phyloP scores from a whole-genome alignment of 2,888 invertebrate species.

The Platerodrilus igneus region DNA sequence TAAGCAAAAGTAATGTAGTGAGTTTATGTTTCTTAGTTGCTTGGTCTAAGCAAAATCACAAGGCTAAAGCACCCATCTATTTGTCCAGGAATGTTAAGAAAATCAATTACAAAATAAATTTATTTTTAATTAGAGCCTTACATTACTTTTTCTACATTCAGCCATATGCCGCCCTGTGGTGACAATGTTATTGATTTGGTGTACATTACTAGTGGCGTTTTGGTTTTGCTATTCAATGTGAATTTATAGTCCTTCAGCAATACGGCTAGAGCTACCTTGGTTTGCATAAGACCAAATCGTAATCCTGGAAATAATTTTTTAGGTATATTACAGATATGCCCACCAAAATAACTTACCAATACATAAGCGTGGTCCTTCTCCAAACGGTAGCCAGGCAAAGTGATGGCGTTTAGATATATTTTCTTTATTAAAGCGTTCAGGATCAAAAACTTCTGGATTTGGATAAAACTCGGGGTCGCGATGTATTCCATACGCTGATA shows the following conservation, averaged over 20 bases:
- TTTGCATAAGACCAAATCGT: constrained; percentile 27
- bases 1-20: too few relatives aligned
- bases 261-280: constrained; percentile 21
- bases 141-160: too few relatives aligned
- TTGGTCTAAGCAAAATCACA: too few relatives aligned
- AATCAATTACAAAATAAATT: too few relatives aligned
- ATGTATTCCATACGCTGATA: constrained; percentile 7
- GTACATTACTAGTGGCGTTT: too few relatives aligned
- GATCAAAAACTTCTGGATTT: constrained; percentile 18
- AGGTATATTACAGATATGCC: background rate
- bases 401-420: background rate
- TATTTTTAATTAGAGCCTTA: too few relatives aligned
- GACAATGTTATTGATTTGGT: too few relatives aligned
- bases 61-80: too few relatives aligned
- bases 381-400: constrained; percentile 33
- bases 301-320: constrained; percentile 17
- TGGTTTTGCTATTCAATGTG: constrained; percentile 16
- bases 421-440: constrained; percentile 19
- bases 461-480: constrained; percentile 19
- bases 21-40: too few relatives aligned
- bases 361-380: constrained; percentile 37
- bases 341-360: constrained; percentile 34
- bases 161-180: too few relatives aligned
- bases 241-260: constrained; percentile 23
- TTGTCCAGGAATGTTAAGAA: too few relatives aligned